Percentiles rank a stretch among this genome's conserved stretches.
These are phyloP conservation scores for Tenthredo livida DNA, from an alignment of 2,888 invertebrate species.

Conservation along the genomic window DNA sequence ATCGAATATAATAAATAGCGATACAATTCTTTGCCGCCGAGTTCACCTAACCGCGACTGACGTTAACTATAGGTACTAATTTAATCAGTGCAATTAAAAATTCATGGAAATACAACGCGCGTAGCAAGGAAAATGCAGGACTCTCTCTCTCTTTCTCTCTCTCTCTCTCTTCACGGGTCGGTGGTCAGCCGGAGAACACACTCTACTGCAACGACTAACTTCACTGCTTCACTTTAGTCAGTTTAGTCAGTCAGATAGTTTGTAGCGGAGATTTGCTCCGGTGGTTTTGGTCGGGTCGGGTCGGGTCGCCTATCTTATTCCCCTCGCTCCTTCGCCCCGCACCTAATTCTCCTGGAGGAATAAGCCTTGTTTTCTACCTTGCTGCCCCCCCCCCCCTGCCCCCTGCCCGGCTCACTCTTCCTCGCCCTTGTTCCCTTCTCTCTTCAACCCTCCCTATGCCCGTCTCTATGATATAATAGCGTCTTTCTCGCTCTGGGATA, in stretches of 20 bases:
- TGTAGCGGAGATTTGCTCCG: conserved; percentile 73
- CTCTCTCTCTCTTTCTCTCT: no score
- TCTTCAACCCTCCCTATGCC: neutral
- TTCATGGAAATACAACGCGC: neutral
- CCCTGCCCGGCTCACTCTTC: no score
- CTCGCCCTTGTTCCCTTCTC: conserved; percentile 17
- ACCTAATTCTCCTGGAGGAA: conserved; percentile 34
- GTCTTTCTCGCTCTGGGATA: neutral
- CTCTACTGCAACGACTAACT: neutral
- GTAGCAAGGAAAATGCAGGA: neutral
- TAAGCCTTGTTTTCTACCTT: conserved; percentile 38
- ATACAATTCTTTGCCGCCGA: neutral
- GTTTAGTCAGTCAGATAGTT: conserved; percentile 62
- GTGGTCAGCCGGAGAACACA: neutral
- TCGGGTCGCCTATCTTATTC: conserved; percentile 43
- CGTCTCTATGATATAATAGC: neutral
- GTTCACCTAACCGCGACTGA: neutral
- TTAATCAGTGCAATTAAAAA: conserved; percentile 1
- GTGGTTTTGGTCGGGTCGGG: conserved; percentile 64
- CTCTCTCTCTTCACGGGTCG: conserved; percentile 14
- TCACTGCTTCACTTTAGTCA: conserved; percentile 36
- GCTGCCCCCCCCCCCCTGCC: conserved; percentile 43
- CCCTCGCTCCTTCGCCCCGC: neutral
- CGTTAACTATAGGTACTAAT: neutral
- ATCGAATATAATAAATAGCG: neutral